These are phyloP conservation scores for Coelinius sp. DNA, from an alignment of 2,888 invertebrate species.

Conservation along the genomic window DNA sequence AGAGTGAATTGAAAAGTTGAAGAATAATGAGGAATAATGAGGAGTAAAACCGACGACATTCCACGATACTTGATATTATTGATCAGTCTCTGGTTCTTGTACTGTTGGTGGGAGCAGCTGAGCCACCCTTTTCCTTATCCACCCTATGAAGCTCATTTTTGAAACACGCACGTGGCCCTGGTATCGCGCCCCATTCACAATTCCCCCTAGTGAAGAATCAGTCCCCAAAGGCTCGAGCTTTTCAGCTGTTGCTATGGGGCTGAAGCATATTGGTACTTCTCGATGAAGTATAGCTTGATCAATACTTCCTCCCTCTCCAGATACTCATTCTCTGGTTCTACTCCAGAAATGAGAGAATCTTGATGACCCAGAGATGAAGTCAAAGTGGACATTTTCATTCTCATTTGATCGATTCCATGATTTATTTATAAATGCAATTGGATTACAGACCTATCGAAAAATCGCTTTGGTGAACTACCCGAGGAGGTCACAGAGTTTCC, in stretches of 20 bases:
- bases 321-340: too few relatives aligned
- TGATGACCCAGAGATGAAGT: background rate
- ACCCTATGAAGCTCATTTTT: constrained; percentile 27
- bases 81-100: too few relatives aligned
- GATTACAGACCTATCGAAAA: constrained; percentile 85
- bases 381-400: background rate
- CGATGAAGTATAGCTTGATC: constrained; percentile 59
- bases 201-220: constrained; percentile 49
- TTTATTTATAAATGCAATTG: constrained; percentile 49
- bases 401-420: constrained; percentile 15
- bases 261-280: constrained; percentile 49
- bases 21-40: background rate
- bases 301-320: constrained; percentile 46
- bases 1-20: background rate
- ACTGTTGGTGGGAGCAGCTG: constrained; percentile 52
- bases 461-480: constrained; percentile 91
- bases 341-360: constrained; percentile 27
- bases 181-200: constrained; percentile 57
- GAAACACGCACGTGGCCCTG: constrained; percentile 57
- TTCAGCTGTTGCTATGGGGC: constrained; percentile 61
- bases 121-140: constrained; percentile 49
- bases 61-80: constrained; percentile 47
- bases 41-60: constrained; percentile 11
- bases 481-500: constrained; percentile 89
- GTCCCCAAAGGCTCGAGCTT: constrained; percentile 32